Evolutionary conservation across 2,888 invertebrate species (phyloP), one percentile per base, ranked within the genome.

Genomic region (Eristalis arbustorum): DNA sequence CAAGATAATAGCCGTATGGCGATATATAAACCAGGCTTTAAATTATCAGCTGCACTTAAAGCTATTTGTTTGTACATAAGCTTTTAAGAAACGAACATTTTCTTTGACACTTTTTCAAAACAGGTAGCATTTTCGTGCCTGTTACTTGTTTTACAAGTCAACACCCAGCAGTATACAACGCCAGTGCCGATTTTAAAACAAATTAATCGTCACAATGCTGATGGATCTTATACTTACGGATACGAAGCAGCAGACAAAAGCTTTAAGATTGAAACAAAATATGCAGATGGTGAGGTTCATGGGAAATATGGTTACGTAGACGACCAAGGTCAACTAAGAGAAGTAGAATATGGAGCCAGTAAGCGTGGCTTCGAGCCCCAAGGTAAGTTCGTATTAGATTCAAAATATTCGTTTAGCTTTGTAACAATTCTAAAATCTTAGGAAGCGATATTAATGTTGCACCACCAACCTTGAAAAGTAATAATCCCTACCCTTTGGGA

Each of bases 271-370:
- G 97, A 97, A 92, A 97, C 97, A 0, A 97, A 97, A 92, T 96
- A 96, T 90, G 94, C 96, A 0, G 96, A 94, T 63, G 97, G 97
- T 0, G 97, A 97, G 90, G 97, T 97, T 0, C 96, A 95, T 69
- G 98, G 98, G 81, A 98, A 97, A 91, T 98, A 97, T 90, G 98
- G 98, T n/a, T 98, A 97, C 91, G 94, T 97, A 0, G 97, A 97
- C 89, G 96, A 96, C 90, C 93, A 93, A 28, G 98, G 98, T 0
- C 95, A 95, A 89, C 90, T 95, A 25, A 94, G 97, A 75, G 97
- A 97, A 92, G 95, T 97, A 25, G 97, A 97, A 88, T 98, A 98
- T 91, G 97, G 97, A 2, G 97, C 97, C 0, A 96, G 96, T 77
- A 94, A 95, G 89, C 93, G 96, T 74, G 97, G 97, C 59, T 97